These are phyloP conservation scores for Tetragonula carbonaria DNA, from an alignment of 2,888 invertebrate genomes.

Conservation along the genomic window DNA sequence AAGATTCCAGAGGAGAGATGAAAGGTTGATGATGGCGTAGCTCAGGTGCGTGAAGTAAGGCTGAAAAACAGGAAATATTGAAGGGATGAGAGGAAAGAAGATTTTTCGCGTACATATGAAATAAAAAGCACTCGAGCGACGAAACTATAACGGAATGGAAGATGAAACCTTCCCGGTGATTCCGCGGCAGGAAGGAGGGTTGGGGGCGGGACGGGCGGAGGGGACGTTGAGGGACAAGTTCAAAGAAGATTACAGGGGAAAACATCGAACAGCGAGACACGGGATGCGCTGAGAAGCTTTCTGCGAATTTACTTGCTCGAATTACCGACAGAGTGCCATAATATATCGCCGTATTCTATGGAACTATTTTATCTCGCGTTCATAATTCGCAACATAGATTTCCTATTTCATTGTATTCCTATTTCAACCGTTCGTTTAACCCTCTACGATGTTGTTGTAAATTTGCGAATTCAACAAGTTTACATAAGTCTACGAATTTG, in stretches of 20 bases:
- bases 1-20: neutral
- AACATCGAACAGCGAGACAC: conserved; percentile 36
- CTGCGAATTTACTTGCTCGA: neutral
- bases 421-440: neutral
- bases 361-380: neutral
- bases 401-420: neutral
- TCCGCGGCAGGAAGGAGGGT: neutral
- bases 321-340: conserved; percentile 12
- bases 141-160: conserved; percentile 40
- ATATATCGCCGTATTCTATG: neutral
- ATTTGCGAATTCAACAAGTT: no score
- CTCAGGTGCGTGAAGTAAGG: conserved; percentile 25
- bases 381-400: neutral
- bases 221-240: conserved; percentile 1
- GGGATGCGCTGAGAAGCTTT: neutral
- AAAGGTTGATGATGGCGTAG: conserved; percentile 36
- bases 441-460: neutral
- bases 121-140: conserved; percentile 32
- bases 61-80: conserved; percentile 23
- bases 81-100: conserved; percentile 16
- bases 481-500: no score
- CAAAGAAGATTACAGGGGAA: conserved; percentile 43
- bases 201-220: no score
- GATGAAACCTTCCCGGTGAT: conserved; percentile 32
- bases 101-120: conserved; percentile 28